phyloP scores from a whole-genome alignment of 1,140 invertebrate genomes.

The Venturia canescens region DNA sequence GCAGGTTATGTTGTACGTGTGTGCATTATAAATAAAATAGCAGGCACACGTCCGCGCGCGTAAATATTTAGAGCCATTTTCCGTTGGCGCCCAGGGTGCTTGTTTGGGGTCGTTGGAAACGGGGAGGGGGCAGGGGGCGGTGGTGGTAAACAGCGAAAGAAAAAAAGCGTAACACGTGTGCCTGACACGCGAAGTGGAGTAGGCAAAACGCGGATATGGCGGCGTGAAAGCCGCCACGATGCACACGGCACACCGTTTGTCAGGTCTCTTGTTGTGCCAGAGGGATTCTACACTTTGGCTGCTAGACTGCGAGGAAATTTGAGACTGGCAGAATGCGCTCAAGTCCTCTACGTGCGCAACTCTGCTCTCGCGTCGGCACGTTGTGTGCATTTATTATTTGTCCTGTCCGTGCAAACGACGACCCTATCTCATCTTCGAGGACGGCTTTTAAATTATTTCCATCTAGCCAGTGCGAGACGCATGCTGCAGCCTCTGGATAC shows the following conservation, averaged over 20 bases:
- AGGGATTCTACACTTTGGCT: constrained; percentile 3
- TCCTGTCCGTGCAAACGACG: constrained; percentile 32
- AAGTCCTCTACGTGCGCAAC: background rate
- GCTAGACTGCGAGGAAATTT: constrained; percentile 19
- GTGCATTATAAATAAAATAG: constrained; percentile 58
- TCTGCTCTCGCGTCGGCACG: constrained; percentile 25
- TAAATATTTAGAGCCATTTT: constrained; percentile 64
- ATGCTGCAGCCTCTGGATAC: background rate
- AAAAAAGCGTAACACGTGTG: constrained; percentile 50
- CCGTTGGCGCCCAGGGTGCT: constrained; percentile 10
- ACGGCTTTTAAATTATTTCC: constrained; percentile 38
- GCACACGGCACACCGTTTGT: constrained; percentile 20
- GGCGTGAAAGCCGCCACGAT: constrained; percentile 14
- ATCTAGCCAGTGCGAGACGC: background rate
- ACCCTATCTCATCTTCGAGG: constrained; percentile 29
- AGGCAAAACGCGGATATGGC: background rate
- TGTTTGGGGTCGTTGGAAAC: background rate
- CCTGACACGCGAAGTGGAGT: constrained; percentile 31
- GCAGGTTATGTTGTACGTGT: constrained; percentile 20
- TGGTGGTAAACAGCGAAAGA: background rate
- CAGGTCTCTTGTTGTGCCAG: constrained; percentile 21
- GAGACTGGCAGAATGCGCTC: constrained; percentile 6
- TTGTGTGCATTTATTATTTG: constrained; percentile 39
- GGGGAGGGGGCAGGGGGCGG: no score
- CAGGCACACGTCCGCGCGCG: constrained; percentile 47